Evolutionary conservation across 2,113 vertebrate species (phyloP).

Genomic region (Aspiorhynchus laticeps): DNA sequence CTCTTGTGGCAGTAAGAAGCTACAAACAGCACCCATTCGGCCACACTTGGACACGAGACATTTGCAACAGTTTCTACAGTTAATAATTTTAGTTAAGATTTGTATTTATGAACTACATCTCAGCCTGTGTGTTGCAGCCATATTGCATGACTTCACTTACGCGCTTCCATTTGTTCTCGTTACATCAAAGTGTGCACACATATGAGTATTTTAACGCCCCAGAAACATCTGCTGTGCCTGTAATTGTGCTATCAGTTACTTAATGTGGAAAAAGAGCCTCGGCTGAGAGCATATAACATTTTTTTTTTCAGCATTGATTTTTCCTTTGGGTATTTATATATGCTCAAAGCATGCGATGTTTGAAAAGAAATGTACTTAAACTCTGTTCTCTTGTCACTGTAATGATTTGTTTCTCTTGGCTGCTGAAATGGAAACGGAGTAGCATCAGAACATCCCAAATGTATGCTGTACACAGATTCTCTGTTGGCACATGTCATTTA

Average conservation of each 20-base stretch:
- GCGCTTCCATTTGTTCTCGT: background rate
- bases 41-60: background rate
- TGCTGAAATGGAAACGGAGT: slow-evolving; percentile 4
- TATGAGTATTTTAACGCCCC: background rate
- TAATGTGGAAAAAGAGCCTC: background rate
- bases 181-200: slow-evolving; percentile 15
- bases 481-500: slow-evolving; percentile 28
- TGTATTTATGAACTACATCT: background rate
- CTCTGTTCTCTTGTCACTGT: background rate
- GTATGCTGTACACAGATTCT: background rate
- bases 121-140: background rate
- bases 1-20: background rate
- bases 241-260: background rate
- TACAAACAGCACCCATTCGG: background rate
- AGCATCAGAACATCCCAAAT: background rate
- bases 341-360: background rate
- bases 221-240: background rate
- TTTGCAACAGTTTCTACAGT: background rate
- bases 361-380: slow-evolving; percentile 29
- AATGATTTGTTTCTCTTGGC: slow-evolving; percentile 23
- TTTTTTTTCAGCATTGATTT: background rate
- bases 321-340: background rate
- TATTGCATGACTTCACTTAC: background rate
- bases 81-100: background rate
- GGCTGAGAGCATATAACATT: background rate